Evolutionary conservation across 2,113 vertebrate species (phyloP).

Genomic region (Brachirus orientalis): DNA sequence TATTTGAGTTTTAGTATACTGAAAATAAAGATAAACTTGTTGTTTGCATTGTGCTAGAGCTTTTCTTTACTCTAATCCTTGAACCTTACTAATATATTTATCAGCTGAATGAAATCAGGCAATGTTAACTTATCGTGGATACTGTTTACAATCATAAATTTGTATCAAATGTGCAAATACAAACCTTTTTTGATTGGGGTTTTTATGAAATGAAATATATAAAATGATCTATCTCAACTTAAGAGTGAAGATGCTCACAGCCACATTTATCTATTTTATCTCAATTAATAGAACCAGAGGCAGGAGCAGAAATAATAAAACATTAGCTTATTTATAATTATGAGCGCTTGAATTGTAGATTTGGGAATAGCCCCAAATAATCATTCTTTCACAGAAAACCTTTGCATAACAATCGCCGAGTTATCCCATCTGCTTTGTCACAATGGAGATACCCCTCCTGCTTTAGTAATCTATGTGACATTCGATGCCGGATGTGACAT

Average conservation of each 20-base stretch:
- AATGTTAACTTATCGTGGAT: too few relatives aligned
- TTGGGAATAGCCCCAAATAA: background rate
- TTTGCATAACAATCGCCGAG: slow-evolving; percentile 30
- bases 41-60: slow-evolving; percentile 21
- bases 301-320: background rate
- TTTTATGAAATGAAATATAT: background rate
- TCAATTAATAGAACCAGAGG: background rate
- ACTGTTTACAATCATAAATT: too few relatives aligned
- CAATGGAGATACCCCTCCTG: slow-evolving; percentile 33
- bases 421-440: slow-evolving; percentile 55
- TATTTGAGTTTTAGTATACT: background rate
- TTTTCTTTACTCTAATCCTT: slow-evolving; percentile 22
- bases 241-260: background rate
- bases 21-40: slow-evolving; percentile 1
- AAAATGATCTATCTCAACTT: background rate
- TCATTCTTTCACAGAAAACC: slow-evolving; percentile 31
- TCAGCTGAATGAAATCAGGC: too few relatives aligned
- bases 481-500: slow-evolving; percentile 59
- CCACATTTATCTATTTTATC: background rate
- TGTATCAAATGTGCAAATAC: too few relatives aligned
- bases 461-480: slow-evolving; percentile 55
- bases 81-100: too few relatives aligned
- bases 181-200: background rate
- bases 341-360: background rate
- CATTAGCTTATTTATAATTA: too few relatives aligned